Evolutionary conservation across 2,113 vertebrate genomes (phyloP).

Genomic region (Sylvilagus bachmani): DNA sequence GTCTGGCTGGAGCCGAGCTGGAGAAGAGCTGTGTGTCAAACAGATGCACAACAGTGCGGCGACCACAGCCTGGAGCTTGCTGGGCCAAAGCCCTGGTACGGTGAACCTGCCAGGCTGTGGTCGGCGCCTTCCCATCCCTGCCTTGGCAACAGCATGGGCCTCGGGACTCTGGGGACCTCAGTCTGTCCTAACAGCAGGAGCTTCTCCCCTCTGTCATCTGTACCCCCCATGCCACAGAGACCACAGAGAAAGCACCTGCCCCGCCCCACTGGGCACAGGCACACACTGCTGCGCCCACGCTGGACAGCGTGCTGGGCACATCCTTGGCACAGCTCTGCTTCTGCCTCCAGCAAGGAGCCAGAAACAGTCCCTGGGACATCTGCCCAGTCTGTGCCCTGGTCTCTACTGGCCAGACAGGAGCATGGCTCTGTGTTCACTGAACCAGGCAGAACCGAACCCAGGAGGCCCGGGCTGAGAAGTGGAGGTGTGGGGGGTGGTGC

Average conservation of each 20-base stretch:
- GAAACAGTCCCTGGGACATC: neutral
- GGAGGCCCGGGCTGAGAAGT: neutral
- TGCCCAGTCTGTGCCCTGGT: neutral
- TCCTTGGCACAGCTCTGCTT: neutral
- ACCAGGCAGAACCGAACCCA: neutral
- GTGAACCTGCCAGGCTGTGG: neutral
- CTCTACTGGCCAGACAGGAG: neutral
- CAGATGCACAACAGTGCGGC: rapidly evolving
- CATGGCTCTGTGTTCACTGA: neutral
- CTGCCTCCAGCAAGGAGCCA: neutral
- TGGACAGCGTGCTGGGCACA: neutral
- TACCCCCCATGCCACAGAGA: neutral
- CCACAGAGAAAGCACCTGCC: too few species aligned
- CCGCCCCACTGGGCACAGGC: neutral
- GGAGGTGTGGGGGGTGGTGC: neutral
- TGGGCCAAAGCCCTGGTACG: neutral
- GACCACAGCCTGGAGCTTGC: neutral
- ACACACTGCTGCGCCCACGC: rapidly evolving
- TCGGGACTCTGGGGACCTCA: neutral
- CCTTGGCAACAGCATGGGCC: neutral
- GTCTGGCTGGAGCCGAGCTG: neutral
- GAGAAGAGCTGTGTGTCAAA: neutral
- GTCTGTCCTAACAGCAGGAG: neutral
- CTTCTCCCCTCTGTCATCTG: neutral
- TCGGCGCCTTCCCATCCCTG: rapidly evolving